Evolutionary conservation across 1,140 invertebrate genomes (phyloP).

Genomic region (Bombus difficillimus): DNA sequence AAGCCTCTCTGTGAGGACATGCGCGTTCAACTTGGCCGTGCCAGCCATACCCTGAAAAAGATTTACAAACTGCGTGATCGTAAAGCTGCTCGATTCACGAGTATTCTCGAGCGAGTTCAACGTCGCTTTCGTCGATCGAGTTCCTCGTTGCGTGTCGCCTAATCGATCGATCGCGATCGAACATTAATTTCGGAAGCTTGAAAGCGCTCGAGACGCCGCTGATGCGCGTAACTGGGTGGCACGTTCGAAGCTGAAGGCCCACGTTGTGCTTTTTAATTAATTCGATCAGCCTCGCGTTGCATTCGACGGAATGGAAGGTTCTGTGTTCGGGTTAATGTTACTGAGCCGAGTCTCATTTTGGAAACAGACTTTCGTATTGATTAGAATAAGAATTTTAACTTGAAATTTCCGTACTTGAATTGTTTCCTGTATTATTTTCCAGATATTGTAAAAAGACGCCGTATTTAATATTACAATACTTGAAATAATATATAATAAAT

Average conservation of each 20-base stretch:
- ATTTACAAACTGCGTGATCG: constrained; percentile 12
- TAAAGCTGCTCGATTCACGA: constrained; percentile 11
- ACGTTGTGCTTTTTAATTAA: constrained; percentile 75
- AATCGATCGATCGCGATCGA: not conserved
- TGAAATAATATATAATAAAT: too few species aligned
- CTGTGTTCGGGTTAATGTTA: constrained; percentile 67
- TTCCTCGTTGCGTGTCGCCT: not conserved
- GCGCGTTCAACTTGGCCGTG: constrained; percentile 79
- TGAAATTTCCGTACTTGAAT: not conserved
- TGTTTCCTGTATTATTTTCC: not conserved
- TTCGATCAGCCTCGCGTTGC: constrained; percentile 69
- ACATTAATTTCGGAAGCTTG: not conserved
- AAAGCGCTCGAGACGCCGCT: not conserved
- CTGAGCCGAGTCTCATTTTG: constrained; percentile 53
- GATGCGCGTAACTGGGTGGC: not conserved
- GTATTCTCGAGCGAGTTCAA: constrained; percentile 15
- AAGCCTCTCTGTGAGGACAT: constrained; percentile 83
- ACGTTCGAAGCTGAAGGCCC: constrained; percentile 79
- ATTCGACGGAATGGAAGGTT: constrained; percentile 76
- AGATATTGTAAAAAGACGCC: too few species aligned
- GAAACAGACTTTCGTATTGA: not conserved
- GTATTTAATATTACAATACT: too few species aligned
- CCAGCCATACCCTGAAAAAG: constrained; percentile 19
- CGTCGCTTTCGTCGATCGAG: constrained; percentile 27
- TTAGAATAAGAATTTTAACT: not conserved